Percentiles rank a stretch among this genome's conserved stretches.
These are phyloP conservation scores for Drosophila trichaetosa DNA, from an alignment of 2,888 invertebrate species.

Conservation along the genomic window DNA sequence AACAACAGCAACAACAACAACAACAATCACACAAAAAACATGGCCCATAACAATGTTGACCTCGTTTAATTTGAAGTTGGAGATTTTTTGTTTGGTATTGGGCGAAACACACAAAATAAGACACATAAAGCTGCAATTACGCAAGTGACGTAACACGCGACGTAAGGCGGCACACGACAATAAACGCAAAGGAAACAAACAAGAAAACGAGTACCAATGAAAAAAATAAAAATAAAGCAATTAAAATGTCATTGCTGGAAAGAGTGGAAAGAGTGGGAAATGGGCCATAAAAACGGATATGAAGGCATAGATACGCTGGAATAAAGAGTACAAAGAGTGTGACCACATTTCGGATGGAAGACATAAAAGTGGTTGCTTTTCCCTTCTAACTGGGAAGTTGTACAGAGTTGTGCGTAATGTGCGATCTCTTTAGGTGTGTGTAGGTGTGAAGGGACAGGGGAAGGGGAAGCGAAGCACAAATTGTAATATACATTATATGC, in stretches of 20 bases:
- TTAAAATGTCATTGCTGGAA: conserved; percentile 77
- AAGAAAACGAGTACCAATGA: conserved; percentile 12
- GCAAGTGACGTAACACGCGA: conserved; percentile 71
- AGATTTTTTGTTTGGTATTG: conserved; percentile 28
- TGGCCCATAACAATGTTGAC: conserved; percentile 73
- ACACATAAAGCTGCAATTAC: conserved; percentile 62
- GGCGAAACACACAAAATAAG: conserved; percentile 27
- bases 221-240: conserved; percentile 70
- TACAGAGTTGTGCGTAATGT: conserved; percentile 1
- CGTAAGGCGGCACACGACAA: conserved; percentile 77
- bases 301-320: conserved; percentile 60
- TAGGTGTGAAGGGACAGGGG: conserved; percentile 8
- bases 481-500: conserved; percentile 39
- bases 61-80: conserved; percentile 52
- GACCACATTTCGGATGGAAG: conserved; percentile 46
- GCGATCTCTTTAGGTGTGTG: conserved; percentile 2
- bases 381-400: neutral
- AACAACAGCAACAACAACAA: conserved; percentile 32
- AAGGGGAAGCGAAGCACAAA: conserved; percentile 4
- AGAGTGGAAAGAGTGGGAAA: conserved; percentile 50
- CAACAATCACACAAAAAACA: conserved; percentile 38
- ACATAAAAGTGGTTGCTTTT: conserved; percentile 35
- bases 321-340: conserved; percentile 49
- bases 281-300: conserved; percentile 78
- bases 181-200: conserved; percentile 33